Conservation (phyloP, 2,797 vertebrate genomes). For the Anomalospiza imberbis region DNA sequence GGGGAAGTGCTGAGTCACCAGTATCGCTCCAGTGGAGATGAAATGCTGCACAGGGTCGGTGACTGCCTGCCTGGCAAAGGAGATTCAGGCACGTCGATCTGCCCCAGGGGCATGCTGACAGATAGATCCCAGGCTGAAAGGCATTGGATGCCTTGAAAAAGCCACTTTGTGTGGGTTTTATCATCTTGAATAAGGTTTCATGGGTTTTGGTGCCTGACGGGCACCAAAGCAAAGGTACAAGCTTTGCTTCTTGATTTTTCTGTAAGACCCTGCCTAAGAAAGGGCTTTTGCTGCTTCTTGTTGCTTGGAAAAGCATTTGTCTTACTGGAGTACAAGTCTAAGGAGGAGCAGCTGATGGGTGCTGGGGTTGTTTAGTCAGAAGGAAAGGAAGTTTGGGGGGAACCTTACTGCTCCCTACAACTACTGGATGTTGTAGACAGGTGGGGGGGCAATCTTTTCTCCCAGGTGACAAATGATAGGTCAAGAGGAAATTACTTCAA, state of each 20-base stretch:
- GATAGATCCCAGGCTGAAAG: background rate
- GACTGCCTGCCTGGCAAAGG: background rate
- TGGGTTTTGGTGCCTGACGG: background rate
- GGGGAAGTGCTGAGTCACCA: conserved; percentile 44
- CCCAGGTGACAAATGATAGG: background rate
- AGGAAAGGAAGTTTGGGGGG: background rate
- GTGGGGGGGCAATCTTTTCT: background rate
- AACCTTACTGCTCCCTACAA: background rate
- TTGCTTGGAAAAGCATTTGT: background rate
- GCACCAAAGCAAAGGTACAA: background rate
- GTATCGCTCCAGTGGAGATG: background rate
- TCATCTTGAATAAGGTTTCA: background rate
- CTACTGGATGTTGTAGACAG: background rate
- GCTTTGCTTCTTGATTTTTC: background rate
- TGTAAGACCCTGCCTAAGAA: background rate
- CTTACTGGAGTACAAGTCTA: background rate
- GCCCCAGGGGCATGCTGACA: background rate
- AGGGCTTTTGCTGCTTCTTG: background rate
- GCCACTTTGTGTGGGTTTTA: background rate
- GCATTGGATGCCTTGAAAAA: background rate
- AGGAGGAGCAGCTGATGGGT: background rate
- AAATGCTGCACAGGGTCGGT: background rate
- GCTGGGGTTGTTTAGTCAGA: background rate
- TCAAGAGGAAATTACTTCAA: background rate
- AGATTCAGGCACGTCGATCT: background rate